Percentiles rank a stretch among this genome's conserved stretches.
phyloP scores from a whole-genome alignment of 2,113 vertebrate genomes.

The Propithecus coquereli region DNA sequence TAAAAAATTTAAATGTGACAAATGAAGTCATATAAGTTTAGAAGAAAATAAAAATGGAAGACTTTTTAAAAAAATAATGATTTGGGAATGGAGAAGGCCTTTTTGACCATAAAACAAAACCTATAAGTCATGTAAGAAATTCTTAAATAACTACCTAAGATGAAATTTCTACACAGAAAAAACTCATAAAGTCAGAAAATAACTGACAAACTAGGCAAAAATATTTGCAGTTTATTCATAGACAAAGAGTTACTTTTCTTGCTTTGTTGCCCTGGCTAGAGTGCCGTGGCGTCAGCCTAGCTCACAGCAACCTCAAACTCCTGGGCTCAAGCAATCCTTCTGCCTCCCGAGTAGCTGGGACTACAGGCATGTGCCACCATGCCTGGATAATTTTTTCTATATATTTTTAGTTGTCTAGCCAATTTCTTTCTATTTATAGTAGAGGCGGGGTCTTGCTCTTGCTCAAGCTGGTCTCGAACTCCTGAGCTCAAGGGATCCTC shows the following conservation, averaged over 20 bases:
- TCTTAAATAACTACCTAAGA: conserved; percentile 27
- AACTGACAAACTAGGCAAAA: background rate
- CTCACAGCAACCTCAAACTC: too few species aligned
- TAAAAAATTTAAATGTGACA: background rate
- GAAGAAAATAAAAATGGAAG: background rate
- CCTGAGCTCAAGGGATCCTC: too few species aligned
- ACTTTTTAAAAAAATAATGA: background rate
- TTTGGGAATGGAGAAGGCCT: background rate
- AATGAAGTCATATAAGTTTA: background rate
- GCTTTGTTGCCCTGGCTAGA: too few species aligned
- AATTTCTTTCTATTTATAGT: too few species aligned
- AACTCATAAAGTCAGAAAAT: background rate
- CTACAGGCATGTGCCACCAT: too few species aligned
- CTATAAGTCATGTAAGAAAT: background rate
- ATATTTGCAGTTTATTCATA: background rate
- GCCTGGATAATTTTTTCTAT: too few species aligned
- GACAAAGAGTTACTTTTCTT: background rate
- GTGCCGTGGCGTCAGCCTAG: too few species aligned
- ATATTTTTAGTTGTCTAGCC: too few species aligned
- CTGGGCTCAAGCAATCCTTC: too few species aligned
- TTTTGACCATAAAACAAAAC: conserved; percentile 19
- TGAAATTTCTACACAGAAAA: conserved; percentile 12
- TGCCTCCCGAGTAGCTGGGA: too few species aligned
- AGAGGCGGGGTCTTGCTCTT: too few species aligned
- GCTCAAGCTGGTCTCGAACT: too few species aligned